Percentiles rank a stretch among this genome's conserved stretches.
These are phyloP conservation scores for Aplochiton taeniatus DNA, from an alignment of 2,797 vertebrate genomes.

Conservation along the genomic window DNA sequence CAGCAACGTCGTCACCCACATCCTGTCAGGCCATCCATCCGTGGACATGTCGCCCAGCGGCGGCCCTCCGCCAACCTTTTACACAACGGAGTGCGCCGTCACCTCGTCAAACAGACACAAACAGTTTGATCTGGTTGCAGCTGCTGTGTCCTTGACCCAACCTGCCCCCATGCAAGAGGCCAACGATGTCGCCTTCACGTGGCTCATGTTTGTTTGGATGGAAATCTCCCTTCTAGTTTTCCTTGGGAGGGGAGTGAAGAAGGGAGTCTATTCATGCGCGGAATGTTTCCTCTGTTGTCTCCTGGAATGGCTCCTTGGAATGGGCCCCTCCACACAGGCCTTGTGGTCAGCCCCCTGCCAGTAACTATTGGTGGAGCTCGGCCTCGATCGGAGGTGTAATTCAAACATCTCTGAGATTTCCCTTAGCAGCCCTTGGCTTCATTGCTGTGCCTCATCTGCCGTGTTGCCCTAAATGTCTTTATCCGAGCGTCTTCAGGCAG, in stretches of 20 bases:
- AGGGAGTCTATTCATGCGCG: conserved; percentile 1
- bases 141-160: background rate
- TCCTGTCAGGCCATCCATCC: conserved; percentile 16
- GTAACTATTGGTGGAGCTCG: background rate
- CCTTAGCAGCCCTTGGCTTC: background rate
- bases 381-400: conserved; percentile 2
- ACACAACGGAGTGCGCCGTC: conserved; percentile 12
- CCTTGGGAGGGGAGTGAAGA: conserved; percentile 2
- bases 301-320: conserved; percentile 4
- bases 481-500: too few species aligned
- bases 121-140: conserved; percentile 3
- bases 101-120: conserved; percentile 13
- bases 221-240: conserved; percentile 11
- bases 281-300: conserved; percentile 14
- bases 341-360: background rate
- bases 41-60: conserved; percentile 24
- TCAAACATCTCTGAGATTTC: background rate
- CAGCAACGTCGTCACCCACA: conserved; percentile 25
- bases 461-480: background rate
- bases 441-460: background rate
- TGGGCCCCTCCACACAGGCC: conserved; percentile 1
- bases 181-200: conserved; percentile 20
- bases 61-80: conserved; percentile 12
- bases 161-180: background rate
- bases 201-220: conserved; percentile 17